These are phyloP conservation scores for Ceratina australensis DNA, from an alignment of 1,140 invertebrate genomes.

Conservation along the genomic window DNA sequence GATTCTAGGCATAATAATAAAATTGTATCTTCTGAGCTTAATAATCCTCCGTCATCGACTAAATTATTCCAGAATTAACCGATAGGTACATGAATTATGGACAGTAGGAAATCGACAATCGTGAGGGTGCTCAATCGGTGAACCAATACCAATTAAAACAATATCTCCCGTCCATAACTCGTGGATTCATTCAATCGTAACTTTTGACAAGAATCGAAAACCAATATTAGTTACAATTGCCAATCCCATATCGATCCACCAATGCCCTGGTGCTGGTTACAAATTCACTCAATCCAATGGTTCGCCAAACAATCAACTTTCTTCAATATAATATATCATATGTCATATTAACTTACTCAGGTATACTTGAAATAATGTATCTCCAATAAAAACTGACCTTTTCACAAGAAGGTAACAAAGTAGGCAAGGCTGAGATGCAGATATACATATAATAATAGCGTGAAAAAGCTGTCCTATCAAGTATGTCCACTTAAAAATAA, in stretches of 20 bases:
- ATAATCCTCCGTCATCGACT: neutral
- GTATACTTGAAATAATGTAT: too few relatives aligned
- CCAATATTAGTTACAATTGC: neutral
- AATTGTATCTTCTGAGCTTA: neutral
- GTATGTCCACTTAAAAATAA: too few relatives aligned
- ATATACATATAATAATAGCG: too few relatives aligned
- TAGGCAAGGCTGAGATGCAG: too few relatives aligned
- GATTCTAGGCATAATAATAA: neutral
- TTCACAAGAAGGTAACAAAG: too few relatives aligned
- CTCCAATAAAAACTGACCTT: too few relatives aligned
- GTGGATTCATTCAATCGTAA: neutral
- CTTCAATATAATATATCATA: too few relatives aligned
- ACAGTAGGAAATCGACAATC: neutral
- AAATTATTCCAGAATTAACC: neutral
- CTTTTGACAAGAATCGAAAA: conserved; percentile 24
- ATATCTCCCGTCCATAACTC: neutral
- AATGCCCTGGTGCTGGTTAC: neutral
- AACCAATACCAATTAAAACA: conserved; percentile 9
- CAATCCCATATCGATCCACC: conserved; percentile 9
- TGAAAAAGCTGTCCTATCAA: too few relatives aligned
- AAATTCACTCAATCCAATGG: conserved; percentile 1
- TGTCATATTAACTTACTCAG: too few relatives aligned
- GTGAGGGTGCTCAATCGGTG: too few relatives aligned
- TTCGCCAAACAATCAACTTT: neutral
- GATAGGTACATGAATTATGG: too few relatives aligned